Evolutionary conservation across 1,140 invertebrate species (phyloP), one percentile per base, ranked within the genome.

Genomic region (Lucilia cuprina): DNA sequence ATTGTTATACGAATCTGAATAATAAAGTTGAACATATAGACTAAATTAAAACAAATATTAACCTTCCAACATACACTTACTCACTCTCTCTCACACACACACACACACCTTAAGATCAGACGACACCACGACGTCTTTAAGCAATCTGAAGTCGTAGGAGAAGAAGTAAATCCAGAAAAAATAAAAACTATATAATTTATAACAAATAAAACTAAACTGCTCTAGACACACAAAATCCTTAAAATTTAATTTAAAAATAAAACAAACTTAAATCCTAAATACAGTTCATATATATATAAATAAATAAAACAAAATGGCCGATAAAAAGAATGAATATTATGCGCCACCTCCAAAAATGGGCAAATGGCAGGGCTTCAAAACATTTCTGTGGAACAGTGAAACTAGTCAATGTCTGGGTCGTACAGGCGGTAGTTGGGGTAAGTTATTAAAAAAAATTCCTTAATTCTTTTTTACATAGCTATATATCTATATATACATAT

Each of bases 371-470:
- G 93, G 95, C 86, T 96, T 97, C 92, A 94, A 92, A 91, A 92
- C 94, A 87, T 97, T 97, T 92, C 88, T 98, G 84, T 98, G 95
- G 94, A 97, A 98, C 93, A 95, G 95, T 84, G 96, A 97, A 92
- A 97, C 96, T 83, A 94, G 95, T 88, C 95, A 97, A 92, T 95
- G 97, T 91, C 92, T 97, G 86, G 97, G 97, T 85, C 93, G 97
- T 86, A 98, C 96, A 84, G 96, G 96, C 85, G 93, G 94, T 87
- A 97, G 96, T 92, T 98, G 97, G 97, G 96, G 96, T 97, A 92
- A 97, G 96, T 91, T 47, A 34, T 21, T 41, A 10, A 55, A 74
- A 74, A 12, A 60, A 75, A 75, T 74, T 2, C 3, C 25, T 74
- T 21, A 74, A 74, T n/a, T n/a, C n/a, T n/a, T n/a, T n/a, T n/a